phyloP scores from a whole-genome alignment of 2,797 vertebrate species.

The Notamacropus eugenii region DNA sequence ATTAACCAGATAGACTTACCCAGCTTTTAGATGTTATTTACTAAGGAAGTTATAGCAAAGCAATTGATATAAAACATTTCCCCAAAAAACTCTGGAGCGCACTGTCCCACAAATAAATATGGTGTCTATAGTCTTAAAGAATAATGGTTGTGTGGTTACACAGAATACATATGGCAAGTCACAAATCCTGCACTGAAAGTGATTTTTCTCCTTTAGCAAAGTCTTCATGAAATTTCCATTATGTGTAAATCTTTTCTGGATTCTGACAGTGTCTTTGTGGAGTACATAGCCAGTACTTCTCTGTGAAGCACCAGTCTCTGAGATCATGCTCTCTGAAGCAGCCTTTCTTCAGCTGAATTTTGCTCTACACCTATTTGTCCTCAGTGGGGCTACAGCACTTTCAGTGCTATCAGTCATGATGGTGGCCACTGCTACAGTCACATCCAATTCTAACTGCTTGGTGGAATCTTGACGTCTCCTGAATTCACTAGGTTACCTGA shows the following conservation, averaged over 20 bases:
- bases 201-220: not conserved
- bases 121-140: not conserved
- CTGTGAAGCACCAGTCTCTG: not conserved
- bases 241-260: not conserved
- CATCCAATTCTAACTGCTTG: not conserved
- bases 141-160: not conserved
- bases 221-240: not conserved
- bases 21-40: not conserved
- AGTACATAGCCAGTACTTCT: not conserved
- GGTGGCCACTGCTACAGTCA: not conserved
- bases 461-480: not conserved
- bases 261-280: not conserved
- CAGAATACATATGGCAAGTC: not conserved
- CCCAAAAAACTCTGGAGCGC: not conserved
- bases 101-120: not conserved
- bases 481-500: not conserved
- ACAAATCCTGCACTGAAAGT: not conserved
- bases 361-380: not conserved
- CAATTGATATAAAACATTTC: not conserved
- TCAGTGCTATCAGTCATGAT: not conserved
- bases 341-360: not conserved
- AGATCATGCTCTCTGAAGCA: not conserved
- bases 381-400: not conserved
- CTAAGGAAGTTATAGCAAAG: not conserved
- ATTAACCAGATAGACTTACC: not conserved